Evolutionary conservation across 1,140 invertebrate genomes (phyloP), one percentile per base, ranked within the genome.

Genomic region (Thereuonema tuberculata): DNA sequence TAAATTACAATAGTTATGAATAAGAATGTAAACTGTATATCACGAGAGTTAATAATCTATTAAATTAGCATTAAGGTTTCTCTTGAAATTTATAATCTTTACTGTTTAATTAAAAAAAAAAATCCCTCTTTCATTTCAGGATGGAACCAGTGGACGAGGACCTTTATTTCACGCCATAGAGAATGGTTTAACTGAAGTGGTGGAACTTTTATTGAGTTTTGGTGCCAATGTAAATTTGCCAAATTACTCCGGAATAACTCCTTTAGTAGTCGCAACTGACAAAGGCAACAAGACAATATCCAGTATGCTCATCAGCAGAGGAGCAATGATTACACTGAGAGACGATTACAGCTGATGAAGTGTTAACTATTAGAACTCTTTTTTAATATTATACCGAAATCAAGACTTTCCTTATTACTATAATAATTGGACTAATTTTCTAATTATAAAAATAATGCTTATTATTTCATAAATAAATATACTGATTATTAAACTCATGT

Each of bases 101-200:
- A n/a, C n/a, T n/a, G n/a, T 17, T 37, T 9, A 37, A 37, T 37
- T 37, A 37, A 37, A 37, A 37, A 17, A 37, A 37, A 37, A 37
- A 37, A 37, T 9, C 5, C 31, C 17, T 37, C 17, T 55, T 55
- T 27, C 27, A 12, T 55, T 55, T 17, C 53, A 70, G 67, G 70
- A 72, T 65, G 69, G 68, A 23, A 72, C 70, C 50, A 71, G 70
- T 66, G 70, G 70, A 1, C 63, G 68, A 20, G 69, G 68, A 25
- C 62, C 67, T 3, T 54, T 72, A 37, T 72, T 70, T 60, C 66
- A 69, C 60, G 68, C 70, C 23, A 69, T 67, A 12, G 69, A 70
- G 58, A 62, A 58, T 20, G 66, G 69, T 46, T 56, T 63, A 26
- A 43, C 62, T 49, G 50, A 61, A 9, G 64, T 70, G 27, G 68